Base-by-base conservation (phyloP, 2,888 invertebrate species). In the Erebia palarica region DNA sequence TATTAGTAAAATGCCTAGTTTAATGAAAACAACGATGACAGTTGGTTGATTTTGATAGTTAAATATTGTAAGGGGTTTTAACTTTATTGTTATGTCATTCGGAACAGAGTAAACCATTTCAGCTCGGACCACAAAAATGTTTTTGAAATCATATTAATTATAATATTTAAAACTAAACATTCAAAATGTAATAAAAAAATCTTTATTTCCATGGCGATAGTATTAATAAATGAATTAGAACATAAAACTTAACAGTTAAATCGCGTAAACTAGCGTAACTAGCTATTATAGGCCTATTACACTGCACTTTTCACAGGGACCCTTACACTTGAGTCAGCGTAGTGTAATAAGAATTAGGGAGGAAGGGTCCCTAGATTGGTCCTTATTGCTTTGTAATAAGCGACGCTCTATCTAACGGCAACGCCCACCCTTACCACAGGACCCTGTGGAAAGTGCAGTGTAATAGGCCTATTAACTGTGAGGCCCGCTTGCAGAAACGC, bases 51-150 rank as follows among this genome's bases (percentile, higher is more conserved):
- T 9, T 44, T 13, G 16, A 1, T n/a, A 60, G 16, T 16, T 8
- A 53, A 53, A 16, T 16, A n/a, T 16, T 16, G 16, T 10, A 16
- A 9, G 5, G 10, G 7, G 8, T 16, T 16, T 53, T 11, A 16
- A 10, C 58, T 14, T 16, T 61, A 61, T 61, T 61, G 61, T 61
- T 61, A 47, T 11, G 44, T 18, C 61, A 61, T 61, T 44, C n/a
- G 18, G 10, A 47, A 36, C 9, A 44, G 11, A 44, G 44, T 44
- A 27, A 58, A 58, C 27, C 18, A 47, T 61, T 60, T 44, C 47
- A 44, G 11, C 18, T 61, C 61, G 61, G 16, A 63, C 21, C 8
- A 49, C 21, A 10, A 63, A 63, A 49, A 5, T 63, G 14, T 63
- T 49, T 8, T 18, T 47, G 18, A 18, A 14, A 21, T 63, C 14